These are phyloP conservation scores for Garrulus glandarius DNA, from an alignment of 2,797 vertebrate genomes.

Conservation along the genomic window DNA sequence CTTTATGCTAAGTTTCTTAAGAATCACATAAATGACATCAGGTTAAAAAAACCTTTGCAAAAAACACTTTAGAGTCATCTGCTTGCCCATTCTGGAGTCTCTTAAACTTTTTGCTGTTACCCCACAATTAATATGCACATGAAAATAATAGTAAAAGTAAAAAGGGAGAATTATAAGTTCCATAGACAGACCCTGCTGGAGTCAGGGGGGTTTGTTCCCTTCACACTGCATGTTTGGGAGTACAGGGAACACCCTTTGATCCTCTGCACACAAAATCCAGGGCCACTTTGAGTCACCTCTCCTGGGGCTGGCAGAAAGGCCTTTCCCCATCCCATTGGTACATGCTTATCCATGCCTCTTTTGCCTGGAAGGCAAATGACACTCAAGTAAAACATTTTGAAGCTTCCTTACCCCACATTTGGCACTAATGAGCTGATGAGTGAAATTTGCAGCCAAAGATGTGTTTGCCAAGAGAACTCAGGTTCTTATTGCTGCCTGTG, in stretches of 20 bases:
- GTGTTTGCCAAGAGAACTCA: neutral
- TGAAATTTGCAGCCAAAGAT: neutral
- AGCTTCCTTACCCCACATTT: neutral
- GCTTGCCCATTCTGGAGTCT: neutral
- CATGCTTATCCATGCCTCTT: fast-evolving
- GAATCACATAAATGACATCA: neutral
- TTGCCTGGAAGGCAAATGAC: neutral
- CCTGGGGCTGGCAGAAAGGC: neutral
- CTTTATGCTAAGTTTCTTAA: neutral
- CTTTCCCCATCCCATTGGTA: neutral
- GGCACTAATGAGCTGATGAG: neutral
- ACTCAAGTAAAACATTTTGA: neutral
- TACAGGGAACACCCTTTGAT: neutral
- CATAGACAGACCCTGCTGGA: neutral
- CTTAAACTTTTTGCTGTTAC: neutral
- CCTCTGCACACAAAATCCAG: neutral
- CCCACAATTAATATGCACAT: neutral
- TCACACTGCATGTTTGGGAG: neutral
- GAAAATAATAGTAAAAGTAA: neutral
- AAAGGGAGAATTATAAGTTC: neutral
- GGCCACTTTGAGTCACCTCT: neutral
- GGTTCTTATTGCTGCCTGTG: neutral
- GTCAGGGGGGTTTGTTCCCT: fast-evolving
- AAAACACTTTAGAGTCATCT: neutral
- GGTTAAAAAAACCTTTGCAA: neutral